Percentiles rank a stretch among this genome's conserved stretches.
Evolutionary conservation across 2,888 invertebrate species (phyloP).

Genomic region (Drosophila prostipennis): DNA sequence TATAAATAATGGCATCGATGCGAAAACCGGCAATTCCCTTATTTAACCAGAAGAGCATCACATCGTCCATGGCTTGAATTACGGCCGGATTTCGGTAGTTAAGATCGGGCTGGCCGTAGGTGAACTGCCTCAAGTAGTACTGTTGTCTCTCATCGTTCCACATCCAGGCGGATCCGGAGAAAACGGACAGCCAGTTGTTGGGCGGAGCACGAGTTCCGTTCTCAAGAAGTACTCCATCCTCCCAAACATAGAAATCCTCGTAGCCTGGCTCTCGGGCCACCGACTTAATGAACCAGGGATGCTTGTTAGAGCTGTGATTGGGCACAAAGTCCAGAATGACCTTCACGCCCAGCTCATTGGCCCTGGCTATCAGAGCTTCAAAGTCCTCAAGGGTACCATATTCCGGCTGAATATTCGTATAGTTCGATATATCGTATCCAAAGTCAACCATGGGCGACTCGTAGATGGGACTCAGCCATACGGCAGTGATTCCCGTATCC

Average conservation of each 20-base stretch:
- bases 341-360: constrained; percentile 85
- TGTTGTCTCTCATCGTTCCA: constrained; percentile 88
- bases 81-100: constrained; percentile 90
- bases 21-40: constrained; percentile 94
- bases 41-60: constrained; percentile 91
- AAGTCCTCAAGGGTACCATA: constrained; percentile 91
- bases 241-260: constrained; percentile 90
- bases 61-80: constrained; percentile 87
- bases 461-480: constrained; percentile 90
- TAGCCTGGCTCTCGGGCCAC: constrained; percentile 86
- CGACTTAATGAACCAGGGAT: constrained; percentile 91
- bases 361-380: constrained; percentile 86
- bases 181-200: constrained; percentile 88
- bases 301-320: constrained; percentile 90
- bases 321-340: constrained; percentile 89
- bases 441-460: constrained; percentile 89
- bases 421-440: constrained; percentile 91
- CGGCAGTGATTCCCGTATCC: constrained; percentile 88
- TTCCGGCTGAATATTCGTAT: constrained; percentile 87
- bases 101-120: constrained; percentile 91
- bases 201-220: constrained; percentile 86
- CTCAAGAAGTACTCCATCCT: constrained; percentile 83
- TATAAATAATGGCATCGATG: constrained; percentile 89
- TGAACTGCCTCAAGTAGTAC: constrained; percentile 92
- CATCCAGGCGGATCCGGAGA: constrained; percentile 90